These are phyloP conservation scores for Macrobrachium rosenbergii DNA, from an alignment of 1,140 invertebrate species.

Conservation along the genomic window DNA sequence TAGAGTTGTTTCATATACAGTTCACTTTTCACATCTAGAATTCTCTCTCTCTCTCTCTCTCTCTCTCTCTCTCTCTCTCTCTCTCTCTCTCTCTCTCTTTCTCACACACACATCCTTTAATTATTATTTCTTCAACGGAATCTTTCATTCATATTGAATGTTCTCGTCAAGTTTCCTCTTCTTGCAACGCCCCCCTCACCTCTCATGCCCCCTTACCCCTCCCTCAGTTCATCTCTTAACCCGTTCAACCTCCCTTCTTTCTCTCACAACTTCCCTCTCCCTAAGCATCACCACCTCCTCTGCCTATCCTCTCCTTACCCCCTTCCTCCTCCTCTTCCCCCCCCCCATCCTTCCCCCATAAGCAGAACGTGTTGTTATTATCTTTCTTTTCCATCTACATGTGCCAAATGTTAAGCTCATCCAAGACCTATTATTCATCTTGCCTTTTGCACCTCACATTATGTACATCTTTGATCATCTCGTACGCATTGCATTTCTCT, in stretches of 20 bases:
- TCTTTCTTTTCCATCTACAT: not conserved
- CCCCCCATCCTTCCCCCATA: not conserved
- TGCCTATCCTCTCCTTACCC: too few relatives aligned
- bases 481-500: not conserved
- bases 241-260: too few relatives aligned
- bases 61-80: constrained; percentile 37
- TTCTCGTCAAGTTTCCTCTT: too few relatives aligned
- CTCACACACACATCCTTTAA: not conserved
- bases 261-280: not conserved
- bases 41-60: constrained; percentile 33
- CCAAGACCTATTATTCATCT: not conserved
- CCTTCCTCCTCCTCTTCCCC: not conserved
- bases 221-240: too few relatives aligned
- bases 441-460: not conserved
- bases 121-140: too few relatives aligned
- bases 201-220: too few relatives aligned
- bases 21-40: not conserved
- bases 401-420: not conserved
- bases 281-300: not conserved
- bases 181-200: too few relatives aligned
- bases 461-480: not conserved
- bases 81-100: constrained; percentile 28
- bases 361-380: not conserved
- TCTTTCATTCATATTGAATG: too few relatives aligned
- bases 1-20: not conserved